These are phyloP conservation scores for Drosophila bocqueti DNA, from an alignment of 1,140 invertebrate species.

Conservation along the genomic window DNA sequence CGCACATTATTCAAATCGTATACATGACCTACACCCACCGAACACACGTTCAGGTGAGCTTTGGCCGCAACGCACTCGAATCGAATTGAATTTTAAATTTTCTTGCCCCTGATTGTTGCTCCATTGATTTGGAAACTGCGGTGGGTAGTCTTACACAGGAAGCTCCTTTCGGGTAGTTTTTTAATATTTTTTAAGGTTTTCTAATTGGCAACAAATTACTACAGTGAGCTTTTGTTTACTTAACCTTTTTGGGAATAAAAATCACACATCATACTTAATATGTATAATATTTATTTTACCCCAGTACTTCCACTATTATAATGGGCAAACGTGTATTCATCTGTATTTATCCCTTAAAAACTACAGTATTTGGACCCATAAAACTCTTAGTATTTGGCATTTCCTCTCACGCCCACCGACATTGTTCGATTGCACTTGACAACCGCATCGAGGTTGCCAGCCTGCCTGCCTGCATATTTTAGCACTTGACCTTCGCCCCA, in stretches of 20 bases:
- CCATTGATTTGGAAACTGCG: slow-evolving; percentile 45
- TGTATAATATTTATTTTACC: neutral
- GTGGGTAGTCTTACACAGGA: neutral
- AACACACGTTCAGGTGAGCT: slow-evolving; percentile 38
- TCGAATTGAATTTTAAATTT: slow-evolving; percentile 72
- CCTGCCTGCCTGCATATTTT: slow-evolving; percentile 56
- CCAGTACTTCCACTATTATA: no score
- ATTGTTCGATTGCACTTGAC: slow-evolving; percentile 73
- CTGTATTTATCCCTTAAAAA: neutral
- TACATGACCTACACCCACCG: slow-evolving; percentile 73
- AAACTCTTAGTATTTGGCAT: slow-evolving; percentile 5
- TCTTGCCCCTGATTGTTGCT: slow-evolving; percentile 42
- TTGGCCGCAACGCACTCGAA: slow-evolving; percentile 54
- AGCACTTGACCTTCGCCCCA: slow-evolving; percentile 64
- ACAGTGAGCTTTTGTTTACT: fast-evolving
- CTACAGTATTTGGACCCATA: neutral
- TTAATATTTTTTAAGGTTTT: neutral
- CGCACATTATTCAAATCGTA: slow-evolving; percentile 76
- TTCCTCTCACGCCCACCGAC: slow-evolving; percentile 34
- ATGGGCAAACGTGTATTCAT: neutral
- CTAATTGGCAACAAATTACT: neutral
- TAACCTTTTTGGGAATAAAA: no score
- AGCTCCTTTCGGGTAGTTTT: no score
- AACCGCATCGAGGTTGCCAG: slow-evolving; percentile 45
- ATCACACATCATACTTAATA: neutral